phyloP scores from a whole-genome alignment of 2,113 vertebrate genomes.

The Collichthys lucidus region DNA sequence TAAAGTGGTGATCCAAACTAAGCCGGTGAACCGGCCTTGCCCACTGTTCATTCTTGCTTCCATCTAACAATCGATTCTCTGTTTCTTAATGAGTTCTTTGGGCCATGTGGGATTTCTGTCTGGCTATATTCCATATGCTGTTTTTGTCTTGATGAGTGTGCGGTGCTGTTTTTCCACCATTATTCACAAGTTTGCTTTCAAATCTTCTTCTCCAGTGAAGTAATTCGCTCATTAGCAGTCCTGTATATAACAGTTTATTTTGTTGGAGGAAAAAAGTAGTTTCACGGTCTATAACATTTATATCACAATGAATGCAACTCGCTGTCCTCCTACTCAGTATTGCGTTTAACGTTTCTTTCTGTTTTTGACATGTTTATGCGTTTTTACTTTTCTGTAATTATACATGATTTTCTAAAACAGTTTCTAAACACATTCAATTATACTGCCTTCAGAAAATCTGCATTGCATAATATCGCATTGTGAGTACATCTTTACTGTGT shows the following conservation, averaged over 20 bases:
- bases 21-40: slow-evolving; percentile 50
- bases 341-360: background rate
- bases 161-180: slow-evolving; percentile 18
- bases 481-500: no score
- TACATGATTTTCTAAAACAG: slow-evolving; percentile 2
- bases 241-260: slow-evolving; percentile 21
- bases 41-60: slow-evolving; percentile 44
- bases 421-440: background rate
- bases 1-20: slow-evolving; percentile 60
- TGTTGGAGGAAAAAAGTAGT: slow-evolving; percentile 2
- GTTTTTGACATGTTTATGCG: background rate
- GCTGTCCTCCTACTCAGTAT: background rate
- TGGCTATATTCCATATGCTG: slow-evolving; percentile 62
- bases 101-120: slow-evolving; percentile 70
- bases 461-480: no score
- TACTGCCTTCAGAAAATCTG: background rate
- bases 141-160: slow-evolving; percentile 53
- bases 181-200: slow-evolving; percentile 42
- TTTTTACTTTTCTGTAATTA: slow-evolving; percentile 15
- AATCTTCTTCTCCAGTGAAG: slow-evolving; percentile 31
- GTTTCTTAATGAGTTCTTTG: slow-evolving; percentile 77
- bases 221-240: slow-evolving; percentile 56
- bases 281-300: slow-evolving; percentile 13
- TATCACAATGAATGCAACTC: slow-evolving; percentile 14
- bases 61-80: slow-evolving; percentile 69